phyloP scores from a whole-genome alignment of 2,113 vertebrate species.

The Bos javanicus region DNA sequence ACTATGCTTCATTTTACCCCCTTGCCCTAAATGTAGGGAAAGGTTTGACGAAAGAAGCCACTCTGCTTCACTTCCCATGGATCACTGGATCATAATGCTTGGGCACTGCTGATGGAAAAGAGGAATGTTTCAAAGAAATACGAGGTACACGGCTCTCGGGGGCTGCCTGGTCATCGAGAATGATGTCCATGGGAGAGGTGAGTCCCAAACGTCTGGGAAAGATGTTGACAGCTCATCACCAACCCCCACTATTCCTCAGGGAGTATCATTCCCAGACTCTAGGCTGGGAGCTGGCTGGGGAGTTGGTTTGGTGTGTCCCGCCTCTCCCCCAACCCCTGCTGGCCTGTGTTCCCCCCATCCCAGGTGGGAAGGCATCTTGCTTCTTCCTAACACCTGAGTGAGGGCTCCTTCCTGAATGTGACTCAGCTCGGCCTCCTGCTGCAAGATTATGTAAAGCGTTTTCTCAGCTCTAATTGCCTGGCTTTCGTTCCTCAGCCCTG shows the following conservation, averaged over 20 bases:
- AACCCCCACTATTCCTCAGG: not conserved
- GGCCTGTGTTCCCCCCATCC: not conserved
- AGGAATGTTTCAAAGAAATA: not conserved
- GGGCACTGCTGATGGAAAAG: not conserved
- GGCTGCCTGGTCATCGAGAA: not conserved
- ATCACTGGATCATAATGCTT: not conserved
- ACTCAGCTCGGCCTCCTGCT: not conserved
- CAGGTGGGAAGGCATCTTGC: not conserved
- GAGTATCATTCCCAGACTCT: not conserved
- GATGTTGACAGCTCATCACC: not conserved
- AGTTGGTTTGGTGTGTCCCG: not conserved
- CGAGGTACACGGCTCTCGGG: not conserved
- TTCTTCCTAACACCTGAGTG: not conserved
- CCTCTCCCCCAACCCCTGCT: not conserved
- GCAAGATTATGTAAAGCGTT: not conserved
- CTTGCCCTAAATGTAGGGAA: not conserved
- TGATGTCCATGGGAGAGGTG: not conserved
- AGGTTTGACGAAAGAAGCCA: not conserved
- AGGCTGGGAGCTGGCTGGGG: not conserved
- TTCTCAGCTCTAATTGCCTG: not conserved
- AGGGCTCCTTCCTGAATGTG: not conserved
- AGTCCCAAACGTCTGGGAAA: not conserved
- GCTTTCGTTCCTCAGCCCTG: not conserved
- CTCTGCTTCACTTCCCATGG: not conserved
- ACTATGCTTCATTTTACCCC: not conserved